Evolutionary conservation across 2,888 invertebrate species (phyloP), one percentile per base, ranked within the genome.

Genomic region (Druceiella hillmani): DNA sequence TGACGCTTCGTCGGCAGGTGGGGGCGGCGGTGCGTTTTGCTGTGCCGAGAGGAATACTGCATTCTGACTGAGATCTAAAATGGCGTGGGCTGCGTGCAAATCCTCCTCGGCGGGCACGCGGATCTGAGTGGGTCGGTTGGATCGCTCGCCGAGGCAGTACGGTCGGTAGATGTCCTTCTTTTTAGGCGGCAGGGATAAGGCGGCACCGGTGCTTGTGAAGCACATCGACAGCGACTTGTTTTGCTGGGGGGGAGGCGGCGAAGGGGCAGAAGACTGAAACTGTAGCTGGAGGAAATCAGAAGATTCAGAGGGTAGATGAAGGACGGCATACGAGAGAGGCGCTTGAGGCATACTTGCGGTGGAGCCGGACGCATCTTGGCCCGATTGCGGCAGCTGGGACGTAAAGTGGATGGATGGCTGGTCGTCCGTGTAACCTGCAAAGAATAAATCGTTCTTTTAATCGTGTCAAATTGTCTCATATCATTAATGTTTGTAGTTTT

Each of bases 111-210:
- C 82, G 2, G 81, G 76, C 47, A 76, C 76, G 34, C 79, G 66
- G 36, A 75, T 72, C 40, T 66, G 66, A 30, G 58, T 59, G 22
- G 75, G 68, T 39, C 75, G 74, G 33, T 58, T 62, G 11, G 77
- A 75, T 54, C 79, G 79, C 52, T 83, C 81, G 44, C 81, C 85
- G 47, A 86, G 66, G 46, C 87, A 89, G 65, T 91, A 91, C 1
- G 91, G 91, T 45, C 90, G 75, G 62, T 90, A 91, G 53, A 91
- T 88, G 62, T 91, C 90, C 62, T 90, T 89, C 64, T 90, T 90
- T 64, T 90, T 90, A 3, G 90, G 90, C 46, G 91, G 90, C 55
- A 90, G 65, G 40, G 87, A 86, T 15, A 88, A 68, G 24, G 86
- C 78, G n/a, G 85, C 81, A 29, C 87, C 87, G 10, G 87, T 87